phyloP scores from a whole-genome alignment of 2,797 vertebrate species.

The Gallinago stenura region DNA sequence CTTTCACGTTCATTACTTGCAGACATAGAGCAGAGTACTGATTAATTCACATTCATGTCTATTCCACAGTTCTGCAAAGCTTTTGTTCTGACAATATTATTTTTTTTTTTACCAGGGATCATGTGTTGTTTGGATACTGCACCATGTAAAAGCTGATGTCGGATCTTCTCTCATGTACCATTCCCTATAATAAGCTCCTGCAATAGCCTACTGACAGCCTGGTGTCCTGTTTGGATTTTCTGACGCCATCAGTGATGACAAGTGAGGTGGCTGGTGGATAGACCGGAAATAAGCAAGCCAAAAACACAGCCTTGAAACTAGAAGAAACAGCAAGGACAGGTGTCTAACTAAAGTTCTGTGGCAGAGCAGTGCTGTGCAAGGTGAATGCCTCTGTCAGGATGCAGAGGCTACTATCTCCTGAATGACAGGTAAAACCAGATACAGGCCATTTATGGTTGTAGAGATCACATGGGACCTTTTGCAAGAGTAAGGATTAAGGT shows the following conservation, averaged over 20 bases:
- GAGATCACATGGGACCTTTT: background rate
- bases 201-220: background rate
- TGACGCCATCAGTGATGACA: background rate
- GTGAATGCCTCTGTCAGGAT: background rate
- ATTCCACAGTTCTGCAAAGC: background rate
- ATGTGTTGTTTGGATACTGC: background rate
- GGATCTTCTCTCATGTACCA: background rate
- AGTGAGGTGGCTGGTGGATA: background rate
- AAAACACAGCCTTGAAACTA: background rate
- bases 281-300: background rate
- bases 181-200: background rate
- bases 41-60: background rate
- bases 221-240: background rate
- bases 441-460: background rate
- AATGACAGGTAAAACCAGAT: conserved; percentile 11
- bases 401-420: background rate
- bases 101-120: background rate
- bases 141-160: background rate
- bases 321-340: background rate
- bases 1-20: background rate
- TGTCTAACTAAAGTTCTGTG: background rate
- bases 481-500: conserved; percentile 31
- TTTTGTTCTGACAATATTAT: background rate
- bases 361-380: background rate
- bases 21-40: background rate